Evolutionary conservation across 1,140 invertebrate species (phyloP).

Genomic region (Drepana arcuata): DNA sequence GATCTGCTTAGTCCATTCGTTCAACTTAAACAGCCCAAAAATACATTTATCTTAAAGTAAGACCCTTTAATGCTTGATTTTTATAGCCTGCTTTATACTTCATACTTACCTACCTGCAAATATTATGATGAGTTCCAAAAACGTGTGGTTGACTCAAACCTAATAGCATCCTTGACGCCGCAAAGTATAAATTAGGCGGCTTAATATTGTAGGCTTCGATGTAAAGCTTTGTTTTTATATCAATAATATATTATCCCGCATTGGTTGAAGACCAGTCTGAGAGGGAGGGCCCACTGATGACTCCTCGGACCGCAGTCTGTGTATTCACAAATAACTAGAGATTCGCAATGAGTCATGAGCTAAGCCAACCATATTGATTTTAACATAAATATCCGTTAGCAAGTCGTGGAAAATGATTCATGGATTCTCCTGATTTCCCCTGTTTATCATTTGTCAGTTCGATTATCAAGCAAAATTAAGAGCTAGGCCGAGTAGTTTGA

Average conservation of each 20-base stretch:
- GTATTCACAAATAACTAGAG: slow-evolving; percentile 24
- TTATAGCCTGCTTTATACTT: slow-evolving; percentile 18
- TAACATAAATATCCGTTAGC: too few relatives aligned
- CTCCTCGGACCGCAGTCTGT: slow-evolving; percentile 6
- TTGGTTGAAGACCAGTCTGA: slow-evolving; percentile 14
- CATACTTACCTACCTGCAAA: slow-evolving; percentile 21
- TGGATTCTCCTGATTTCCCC: too few relatives aligned
- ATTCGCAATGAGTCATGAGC: slow-evolving; percentile 28
- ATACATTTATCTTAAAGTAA: slow-evolving; percentile 17
- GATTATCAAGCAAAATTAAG: too few relatives aligned
- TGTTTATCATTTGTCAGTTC: too few relatives aligned
- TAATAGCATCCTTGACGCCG: slow-evolving; percentile 15
- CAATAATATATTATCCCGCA: slow-evolving; percentile 22
- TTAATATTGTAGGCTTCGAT: slow-evolving; percentile 15
- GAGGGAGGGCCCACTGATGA: slow-evolving; percentile 14
- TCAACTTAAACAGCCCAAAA: slow-evolving; percentile 17
- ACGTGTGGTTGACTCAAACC: slow-evolving; percentile 22
- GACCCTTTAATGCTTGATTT: slow-evolving; percentile 20
- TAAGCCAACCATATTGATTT: too few relatives aligned
- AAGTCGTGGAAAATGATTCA: too few relatives aligned
- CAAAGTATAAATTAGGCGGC: slow-evolving; percentile 28
- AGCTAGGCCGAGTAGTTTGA: too few relatives aligned
- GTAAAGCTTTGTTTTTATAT: slow-evolving; percentile 22
- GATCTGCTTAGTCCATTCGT: slow-evolving; percentile 16
- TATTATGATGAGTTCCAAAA: slow-evolving; percentile 23